Evolutionary conservation across 1,140 invertebrate species (phyloP).

Genomic region (Aphidius ervi): DNA sequence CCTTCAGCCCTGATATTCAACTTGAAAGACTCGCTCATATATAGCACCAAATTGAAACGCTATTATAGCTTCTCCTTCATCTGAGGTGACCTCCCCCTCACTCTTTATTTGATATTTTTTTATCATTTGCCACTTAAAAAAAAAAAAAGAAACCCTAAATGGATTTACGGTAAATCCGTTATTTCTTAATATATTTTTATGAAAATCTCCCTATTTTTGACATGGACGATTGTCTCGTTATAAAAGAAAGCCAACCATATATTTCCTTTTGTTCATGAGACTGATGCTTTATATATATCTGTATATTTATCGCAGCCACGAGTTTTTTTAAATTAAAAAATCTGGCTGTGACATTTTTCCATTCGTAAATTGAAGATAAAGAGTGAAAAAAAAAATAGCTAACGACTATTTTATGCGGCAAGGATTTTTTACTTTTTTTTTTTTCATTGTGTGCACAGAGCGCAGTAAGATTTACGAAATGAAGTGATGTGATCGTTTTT

Average conservation of each 20-base stretch:
- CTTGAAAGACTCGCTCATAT: not conserved
- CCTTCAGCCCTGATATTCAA: conserved; percentile 1
- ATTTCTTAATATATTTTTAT: conserved; percentile 11
- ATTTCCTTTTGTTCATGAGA: too few relatives aligned
- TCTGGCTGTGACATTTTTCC: too few relatives aligned
- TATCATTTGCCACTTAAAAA: not conserved
- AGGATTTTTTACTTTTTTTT: too few relatives aligned
- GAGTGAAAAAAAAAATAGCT: too few relatives aligned
- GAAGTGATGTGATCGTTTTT: too few relatives aligned
- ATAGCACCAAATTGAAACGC: conserved; percentile 8
- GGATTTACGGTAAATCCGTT: conserved; percentile 14
- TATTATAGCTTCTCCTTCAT: not conserved
- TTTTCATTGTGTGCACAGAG: too few relatives aligned
- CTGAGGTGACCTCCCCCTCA: not conserved
- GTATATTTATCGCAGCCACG: too few relatives aligned
- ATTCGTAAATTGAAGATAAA: too few relatives aligned
- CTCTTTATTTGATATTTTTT: conserved; percentile 3
- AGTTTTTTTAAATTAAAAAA: too few relatives aligned
- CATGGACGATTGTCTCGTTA: conserved; percentile 10
- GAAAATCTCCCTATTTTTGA: not conserved
- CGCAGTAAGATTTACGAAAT: too few relatives aligned
- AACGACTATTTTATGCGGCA: too few relatives aligned
- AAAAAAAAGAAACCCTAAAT: not conserved
- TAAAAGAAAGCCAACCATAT: not conserved
- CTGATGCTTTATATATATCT: too few relatives aligned